phyloP scores from a whole-genome alignment of 2,113 vertebrate species.

The Leptosomus discolor region DNA sequence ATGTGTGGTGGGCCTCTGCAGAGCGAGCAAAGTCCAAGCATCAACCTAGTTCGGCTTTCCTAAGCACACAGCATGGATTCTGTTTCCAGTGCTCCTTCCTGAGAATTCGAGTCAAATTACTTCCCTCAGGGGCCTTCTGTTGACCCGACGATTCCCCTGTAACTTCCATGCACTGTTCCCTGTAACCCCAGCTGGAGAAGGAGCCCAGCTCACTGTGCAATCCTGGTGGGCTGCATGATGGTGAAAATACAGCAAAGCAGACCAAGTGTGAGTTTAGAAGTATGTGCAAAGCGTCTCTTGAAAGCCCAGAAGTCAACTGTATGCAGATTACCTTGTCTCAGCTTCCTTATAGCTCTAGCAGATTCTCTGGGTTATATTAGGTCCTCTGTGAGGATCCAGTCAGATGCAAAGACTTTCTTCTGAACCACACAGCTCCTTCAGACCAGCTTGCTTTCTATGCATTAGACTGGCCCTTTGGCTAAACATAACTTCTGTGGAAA shows the following conservation, averaged over 20 bases:
- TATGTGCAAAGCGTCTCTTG: not conserved
- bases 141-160: not conserved
- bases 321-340: not conserved
- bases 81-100: not conserved
- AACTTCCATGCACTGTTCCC: not conserved
- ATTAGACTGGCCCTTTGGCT: not conserved
- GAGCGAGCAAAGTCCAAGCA: not conserved
- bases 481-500: not conserved
- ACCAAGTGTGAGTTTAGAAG: not conserved
- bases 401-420: not conserved
- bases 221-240: not conserved
- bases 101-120: not conserved
- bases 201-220: not conserved
- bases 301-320: not conserved
- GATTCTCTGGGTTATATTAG: not conserved
- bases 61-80: not conserved
- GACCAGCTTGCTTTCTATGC: not conserved
- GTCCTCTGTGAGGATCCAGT: not conserved
- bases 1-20: not conserved
- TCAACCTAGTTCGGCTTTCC: not conserved
- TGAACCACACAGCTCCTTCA: not conserved
- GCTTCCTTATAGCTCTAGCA: not conserved
- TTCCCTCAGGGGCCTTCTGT: not conserved
- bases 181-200: not conserved
- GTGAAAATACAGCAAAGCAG: not conserved